Evolutionary conservation across 2,113 vertebrate genomes (phyloP).

Genomic region (Salvelinus alpinus): DNA sequence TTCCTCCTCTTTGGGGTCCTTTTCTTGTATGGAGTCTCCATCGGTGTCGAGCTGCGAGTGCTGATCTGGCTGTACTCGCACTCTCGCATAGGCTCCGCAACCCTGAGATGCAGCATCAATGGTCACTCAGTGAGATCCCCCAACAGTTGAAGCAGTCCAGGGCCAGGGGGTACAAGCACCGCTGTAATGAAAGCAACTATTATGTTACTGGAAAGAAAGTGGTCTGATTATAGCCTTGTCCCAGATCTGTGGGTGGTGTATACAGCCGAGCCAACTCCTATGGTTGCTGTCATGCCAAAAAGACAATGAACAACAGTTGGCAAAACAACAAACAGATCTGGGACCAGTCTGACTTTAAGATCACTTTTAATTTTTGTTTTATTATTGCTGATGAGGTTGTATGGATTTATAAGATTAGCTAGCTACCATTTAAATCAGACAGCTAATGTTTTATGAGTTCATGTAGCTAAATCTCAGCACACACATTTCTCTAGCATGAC

Average conservation of each 20-base stretch:
- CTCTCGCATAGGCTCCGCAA: slow-evolving; percentile 94
- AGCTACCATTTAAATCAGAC: too few species aligned
- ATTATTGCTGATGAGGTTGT: too few species aligned
- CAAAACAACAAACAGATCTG: neutral
- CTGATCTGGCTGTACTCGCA: slow-evolving; percentile 98
- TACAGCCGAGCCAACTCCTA: too few species aligned
- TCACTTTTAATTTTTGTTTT: neutral
- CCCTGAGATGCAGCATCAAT: slow-evolving; percentile 94
- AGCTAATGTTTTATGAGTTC: too few species aligned
- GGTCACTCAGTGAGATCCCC: slow-evolving; percentile 28
- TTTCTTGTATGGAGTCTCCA: slow-evolving; percentile 95
- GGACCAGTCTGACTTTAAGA: neutral
- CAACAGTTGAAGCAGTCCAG: slow-evolving; percentile 3
- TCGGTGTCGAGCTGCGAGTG: slow-evolving; percentile 92
- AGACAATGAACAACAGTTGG: neutral
- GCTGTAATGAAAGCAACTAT: slow-evolving; percentile 2
- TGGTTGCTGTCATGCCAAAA: neutral
- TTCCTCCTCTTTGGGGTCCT: slow-evolving; percentile 84
- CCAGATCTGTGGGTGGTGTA: too few species aligned
- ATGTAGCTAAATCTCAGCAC: too few species aligned
- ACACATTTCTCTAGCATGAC: too few species aligned
- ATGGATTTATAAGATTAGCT: too few species aligned
- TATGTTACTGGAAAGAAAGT: too few species aligned
- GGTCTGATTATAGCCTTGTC: too few species aligned
- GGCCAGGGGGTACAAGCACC: neutral